These are phyloP conservation scores for Adelges cooleyi DNA, from an alignment of 1,140 invertebrate species.

Conservation along the genomic window DNA sequence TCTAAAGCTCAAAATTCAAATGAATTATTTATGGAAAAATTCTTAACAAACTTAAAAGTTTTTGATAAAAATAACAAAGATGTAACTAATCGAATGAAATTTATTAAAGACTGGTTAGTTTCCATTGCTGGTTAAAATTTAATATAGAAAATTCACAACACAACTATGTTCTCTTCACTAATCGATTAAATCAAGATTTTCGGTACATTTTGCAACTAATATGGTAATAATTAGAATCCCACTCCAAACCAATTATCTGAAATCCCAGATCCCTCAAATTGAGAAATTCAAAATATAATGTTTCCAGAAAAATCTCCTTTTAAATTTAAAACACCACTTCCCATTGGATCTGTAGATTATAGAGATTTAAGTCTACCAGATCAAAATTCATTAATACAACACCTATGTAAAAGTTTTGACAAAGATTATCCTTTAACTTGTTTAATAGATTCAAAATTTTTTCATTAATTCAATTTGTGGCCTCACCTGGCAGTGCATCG, in stretches of 20 bases:
- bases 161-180: no score
- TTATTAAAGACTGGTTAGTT: background rate
- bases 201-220: no score
- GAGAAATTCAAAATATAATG: background rate
- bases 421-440: no score
- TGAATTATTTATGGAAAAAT: background rate
- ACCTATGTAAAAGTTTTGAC: no score
- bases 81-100: background rate
- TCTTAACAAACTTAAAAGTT: background rate
- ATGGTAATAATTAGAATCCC: background rate
- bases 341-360: background rate
- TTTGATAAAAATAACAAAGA: background rate
- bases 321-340: background rate
- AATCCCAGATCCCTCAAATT: background rate
- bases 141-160: background rate
- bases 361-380: background rate
- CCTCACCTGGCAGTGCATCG: no score
- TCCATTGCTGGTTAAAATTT: background rate
- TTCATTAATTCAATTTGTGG: no score
- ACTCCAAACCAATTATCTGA: background rate
- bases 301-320: background rate
- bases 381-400: background rate
- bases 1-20: background rate
- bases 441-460: no score
- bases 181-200: no score